Conservation (phyloP, 2,797 vertebrate species). For the Phrynocephalus forsythii region DNA sequence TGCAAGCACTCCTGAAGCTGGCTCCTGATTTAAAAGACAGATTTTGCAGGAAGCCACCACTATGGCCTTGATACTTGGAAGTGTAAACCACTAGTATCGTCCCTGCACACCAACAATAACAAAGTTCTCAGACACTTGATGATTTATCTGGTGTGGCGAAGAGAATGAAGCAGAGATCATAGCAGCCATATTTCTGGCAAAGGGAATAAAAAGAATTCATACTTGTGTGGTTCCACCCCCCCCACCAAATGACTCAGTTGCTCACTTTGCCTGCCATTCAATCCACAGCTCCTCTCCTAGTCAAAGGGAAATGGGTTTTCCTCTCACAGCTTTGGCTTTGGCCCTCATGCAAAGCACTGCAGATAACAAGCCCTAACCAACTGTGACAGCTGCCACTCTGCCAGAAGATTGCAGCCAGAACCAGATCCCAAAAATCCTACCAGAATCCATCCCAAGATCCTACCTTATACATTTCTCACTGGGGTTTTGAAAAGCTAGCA, state of each 20-base stretch:
- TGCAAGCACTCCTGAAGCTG: background rate
- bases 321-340: background rate
- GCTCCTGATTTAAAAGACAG: background rate
- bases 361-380: background rate
- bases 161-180: too few relatives aligned
- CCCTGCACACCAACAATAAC: background rate
- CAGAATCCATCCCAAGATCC: background rate
- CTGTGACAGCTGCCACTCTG: background rate
- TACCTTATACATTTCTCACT: background rate
- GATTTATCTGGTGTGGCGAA: background rate
- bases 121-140: background rate
- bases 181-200: background rate
- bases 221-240: background rate
- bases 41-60: background rate
- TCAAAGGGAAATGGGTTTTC: background rate
- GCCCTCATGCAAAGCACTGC: background rate
- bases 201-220: background rate
- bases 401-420: background rate
- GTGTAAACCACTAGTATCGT: background rate
- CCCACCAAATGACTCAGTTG: background rate
- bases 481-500: background rate
- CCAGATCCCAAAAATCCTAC: background rate
- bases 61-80: background rate
- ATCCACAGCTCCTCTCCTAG: background rate
- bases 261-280: accelerated